phyloP scores from a whole-genome alignment of 2,113 vertebrate species.

The Deroptyus accipitrinus region DNA sequence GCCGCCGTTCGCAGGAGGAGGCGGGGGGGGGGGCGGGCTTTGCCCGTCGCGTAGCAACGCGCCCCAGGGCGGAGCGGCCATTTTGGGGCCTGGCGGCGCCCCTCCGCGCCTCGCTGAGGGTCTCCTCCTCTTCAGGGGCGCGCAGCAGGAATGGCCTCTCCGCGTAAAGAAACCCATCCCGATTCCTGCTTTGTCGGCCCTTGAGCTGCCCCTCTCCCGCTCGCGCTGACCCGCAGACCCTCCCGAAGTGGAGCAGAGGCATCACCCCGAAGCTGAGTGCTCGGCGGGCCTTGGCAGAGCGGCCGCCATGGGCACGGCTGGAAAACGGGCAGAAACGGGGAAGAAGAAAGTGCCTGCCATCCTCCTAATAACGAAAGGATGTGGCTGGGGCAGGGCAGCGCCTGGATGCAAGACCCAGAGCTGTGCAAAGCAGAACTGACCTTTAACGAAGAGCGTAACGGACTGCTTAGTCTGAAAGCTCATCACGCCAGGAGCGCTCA shows the following conservation, averaged over 20 bases:
- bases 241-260: rapidly evolving
- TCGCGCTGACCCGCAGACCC: rapidly evolving
- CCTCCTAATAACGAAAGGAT: rapidly evolving
- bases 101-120: rapidly evolving
- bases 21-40: not conserved
- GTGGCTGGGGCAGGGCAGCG: not conserved
- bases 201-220: rapidly evolving
- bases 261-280: not conserved
- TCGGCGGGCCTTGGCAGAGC: not conserved
- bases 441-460: not conserved
- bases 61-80: not conserved
- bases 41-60: not conserved
- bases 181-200: not conserved
- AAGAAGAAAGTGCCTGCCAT: not conserved
- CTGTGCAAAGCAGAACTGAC: not conserved
- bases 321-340: not conserved
- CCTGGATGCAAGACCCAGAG: not conserved
- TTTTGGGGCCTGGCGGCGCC: rapidly evolving
- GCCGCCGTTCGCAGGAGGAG: not conserved
- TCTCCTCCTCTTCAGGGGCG: rapidly evolving
- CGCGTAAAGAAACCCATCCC: rapidly evolving
- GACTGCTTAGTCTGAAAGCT: not conserved
- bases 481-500: not conserved
- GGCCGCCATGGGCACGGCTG: rapidly evolving
- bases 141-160: not conserved